phyloP scores from a whole-genome alignment of 2,797 vertebrate genomes.

The Antrozous pallidus region DNA sequence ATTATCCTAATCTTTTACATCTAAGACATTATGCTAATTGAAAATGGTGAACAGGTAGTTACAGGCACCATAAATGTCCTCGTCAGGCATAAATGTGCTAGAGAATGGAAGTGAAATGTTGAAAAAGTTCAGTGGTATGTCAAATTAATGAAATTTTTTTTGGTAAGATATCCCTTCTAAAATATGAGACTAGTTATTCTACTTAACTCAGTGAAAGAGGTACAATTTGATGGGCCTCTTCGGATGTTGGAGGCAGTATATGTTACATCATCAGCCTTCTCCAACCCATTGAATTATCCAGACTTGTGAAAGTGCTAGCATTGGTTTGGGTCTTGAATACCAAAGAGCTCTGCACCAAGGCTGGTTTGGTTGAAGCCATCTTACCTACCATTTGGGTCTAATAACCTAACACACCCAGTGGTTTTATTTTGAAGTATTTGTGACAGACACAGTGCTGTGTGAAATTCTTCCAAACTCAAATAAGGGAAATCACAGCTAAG shows the following conservation, averaged over 20 bases:
- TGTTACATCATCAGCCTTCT: background rate
- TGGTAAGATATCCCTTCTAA: background rate
- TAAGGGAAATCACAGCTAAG: background rate
- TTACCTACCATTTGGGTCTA: background rate
- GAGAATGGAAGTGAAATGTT: background rate
- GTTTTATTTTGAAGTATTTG: background rate
- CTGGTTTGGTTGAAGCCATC: background rate
- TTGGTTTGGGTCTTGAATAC: background rate
- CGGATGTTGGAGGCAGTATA: background rate
- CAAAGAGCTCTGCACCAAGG: background rate
- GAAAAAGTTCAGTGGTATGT: background rate
- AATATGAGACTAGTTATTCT: background rate
- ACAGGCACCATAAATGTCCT: background rate
- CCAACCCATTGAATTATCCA: background rate
- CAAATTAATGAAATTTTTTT: background rate
- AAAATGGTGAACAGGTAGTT: background rate
- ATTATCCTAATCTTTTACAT: background rate
- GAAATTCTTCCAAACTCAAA: conserved; percentile 1
- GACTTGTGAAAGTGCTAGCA: background rate
- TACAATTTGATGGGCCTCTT: background rate
- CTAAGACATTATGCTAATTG: background rate
- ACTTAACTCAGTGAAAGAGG: background rate
- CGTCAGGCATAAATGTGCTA: background rate
- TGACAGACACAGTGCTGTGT: background rate
- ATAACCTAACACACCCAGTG: background rate